Conservation (phyloP, 2,888 invertebrate genomes). For the Axea sp. region DNA sequence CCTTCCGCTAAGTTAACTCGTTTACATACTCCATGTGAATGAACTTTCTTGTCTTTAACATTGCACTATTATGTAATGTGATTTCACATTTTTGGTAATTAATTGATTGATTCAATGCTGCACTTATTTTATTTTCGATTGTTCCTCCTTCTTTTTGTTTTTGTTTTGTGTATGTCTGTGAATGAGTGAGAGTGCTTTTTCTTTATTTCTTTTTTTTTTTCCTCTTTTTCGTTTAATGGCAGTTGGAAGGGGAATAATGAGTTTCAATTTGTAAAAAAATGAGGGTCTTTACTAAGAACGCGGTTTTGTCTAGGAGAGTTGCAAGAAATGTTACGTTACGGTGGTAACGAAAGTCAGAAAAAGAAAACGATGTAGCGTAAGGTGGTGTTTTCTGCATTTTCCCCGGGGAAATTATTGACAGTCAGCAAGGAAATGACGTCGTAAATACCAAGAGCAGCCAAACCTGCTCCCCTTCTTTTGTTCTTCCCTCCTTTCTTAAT, state of each 20-base stretch:
- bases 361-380: slow-evolving; percentile 65
- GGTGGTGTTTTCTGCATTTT: slow-evolving; percentile 73
- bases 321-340: slow-evolving; percentile 31
- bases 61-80: not conserved
- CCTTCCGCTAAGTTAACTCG: slow-evolving; percentile 49
- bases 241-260: slow-evolving; percentile 51
- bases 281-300: slow-evolving; percentile 30
- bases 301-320: slow-evolving; percentile 33
- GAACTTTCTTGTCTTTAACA: slow-evolving; percentile 38
- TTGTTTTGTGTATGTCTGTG: too few species aligned
- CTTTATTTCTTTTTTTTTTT: slow-evolving; percentile 4
- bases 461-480: slow-evolving; percentile 65
- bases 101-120: slow-evolving; percentile 12
- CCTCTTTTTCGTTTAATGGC: too few species aligned
- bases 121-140: not conserved
- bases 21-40: slow-evolving; percentile 55
- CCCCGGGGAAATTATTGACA: slow-evolving; percentile 79
- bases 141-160: too few species aligned
- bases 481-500: slow-evolving; percentile 64
- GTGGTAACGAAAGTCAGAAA: slow-evolving; percentile 48
- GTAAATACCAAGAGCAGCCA: slow-evolving; percentile 76
- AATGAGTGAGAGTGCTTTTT: too few species aligned
- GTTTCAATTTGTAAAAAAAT: slow-evolving; percentile 58
- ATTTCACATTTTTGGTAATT: slow-evolving; percentile 9
- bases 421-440: slow-evolving; percentile 79